Percentiles rank a stretch among this genome's conserved stretches.
Conservation (phyloP, 2,797 vertebrate genomes). For the Hemitrygon akajei region DNA sequence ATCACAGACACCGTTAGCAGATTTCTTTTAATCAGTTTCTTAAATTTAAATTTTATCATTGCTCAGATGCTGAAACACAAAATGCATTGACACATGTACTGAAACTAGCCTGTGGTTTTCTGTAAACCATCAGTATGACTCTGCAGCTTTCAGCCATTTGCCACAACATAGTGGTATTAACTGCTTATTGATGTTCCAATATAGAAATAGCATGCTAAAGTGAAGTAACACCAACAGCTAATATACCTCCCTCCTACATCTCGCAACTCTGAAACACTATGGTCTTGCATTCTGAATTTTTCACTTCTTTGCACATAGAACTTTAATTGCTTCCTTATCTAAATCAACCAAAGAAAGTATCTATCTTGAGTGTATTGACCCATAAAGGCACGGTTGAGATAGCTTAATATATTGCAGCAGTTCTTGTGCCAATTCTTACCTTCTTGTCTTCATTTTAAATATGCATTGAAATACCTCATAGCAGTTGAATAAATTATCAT, state of each 20-base stretch:
- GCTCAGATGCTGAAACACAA: too few species aligned
- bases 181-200: neutral
- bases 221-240: neutral
- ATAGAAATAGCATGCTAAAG: neutral
- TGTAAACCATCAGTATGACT: neutral
- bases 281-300: neutral
- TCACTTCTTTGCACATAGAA: neutral
- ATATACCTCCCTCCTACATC: neutral
- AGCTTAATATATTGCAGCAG: neutral
- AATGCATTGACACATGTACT: too few species aligned
- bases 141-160: neutral
- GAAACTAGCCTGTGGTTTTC: too few species aligned
- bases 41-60: too few species aligned
- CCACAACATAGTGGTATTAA: neutral
- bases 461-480: slow-evolving; percentile 9
- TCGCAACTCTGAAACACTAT: neutral
- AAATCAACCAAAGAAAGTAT: neutral
- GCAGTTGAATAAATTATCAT: neutral
- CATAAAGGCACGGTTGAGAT: neutral
- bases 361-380: neutral
- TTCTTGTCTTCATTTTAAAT: slow-evolving; percentile 1
- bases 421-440: neutral
- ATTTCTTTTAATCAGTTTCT: too few species aligned
- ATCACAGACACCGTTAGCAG: too few species aligned
- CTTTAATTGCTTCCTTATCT: neutral